Percentiles rank a stretch among this genome's conserved stretches.
Conservation (phyloP, 2,113 vertebrate species). For the Serinus canaria region DNA sequence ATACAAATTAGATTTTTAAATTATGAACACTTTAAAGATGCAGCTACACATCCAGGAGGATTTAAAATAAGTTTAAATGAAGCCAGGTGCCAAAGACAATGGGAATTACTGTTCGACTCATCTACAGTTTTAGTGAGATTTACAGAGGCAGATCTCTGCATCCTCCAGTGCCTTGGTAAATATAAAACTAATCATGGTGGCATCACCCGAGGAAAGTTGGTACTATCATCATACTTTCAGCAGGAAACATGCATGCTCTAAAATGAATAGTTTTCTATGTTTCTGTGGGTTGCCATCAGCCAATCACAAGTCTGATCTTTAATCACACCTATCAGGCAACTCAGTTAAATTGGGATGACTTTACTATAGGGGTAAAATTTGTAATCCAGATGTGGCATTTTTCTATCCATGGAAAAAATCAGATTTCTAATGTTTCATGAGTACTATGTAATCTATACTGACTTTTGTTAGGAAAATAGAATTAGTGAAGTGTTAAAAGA, state of each 20-base stretch:
- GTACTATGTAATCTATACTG: not conserved
- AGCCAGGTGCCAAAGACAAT: not conserved
- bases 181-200: not conserved
- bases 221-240: not conserved
- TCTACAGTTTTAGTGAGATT: not conserved
- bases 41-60: not conserved
- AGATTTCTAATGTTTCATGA: not conserved
- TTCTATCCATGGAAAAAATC: not conserved
- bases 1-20: not conserved
- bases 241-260: not conserved
- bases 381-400: not conserved
- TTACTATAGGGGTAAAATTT: not conserved
- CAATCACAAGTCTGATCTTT: not conserved
- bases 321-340: not conserved
- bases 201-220: fast-evolving
- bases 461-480: not conserved
- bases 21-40: not conserved
- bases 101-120: not conserved
- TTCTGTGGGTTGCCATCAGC: not conserved
- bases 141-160: not conserved
- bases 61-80: not conserved
- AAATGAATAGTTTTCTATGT: not conserved
- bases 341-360: not conserved
- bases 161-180: not conserved
- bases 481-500: not conserved